Conservation (phyloP, 2,888 invertebrate species). For the Mythimna albipuncta region DNA sequence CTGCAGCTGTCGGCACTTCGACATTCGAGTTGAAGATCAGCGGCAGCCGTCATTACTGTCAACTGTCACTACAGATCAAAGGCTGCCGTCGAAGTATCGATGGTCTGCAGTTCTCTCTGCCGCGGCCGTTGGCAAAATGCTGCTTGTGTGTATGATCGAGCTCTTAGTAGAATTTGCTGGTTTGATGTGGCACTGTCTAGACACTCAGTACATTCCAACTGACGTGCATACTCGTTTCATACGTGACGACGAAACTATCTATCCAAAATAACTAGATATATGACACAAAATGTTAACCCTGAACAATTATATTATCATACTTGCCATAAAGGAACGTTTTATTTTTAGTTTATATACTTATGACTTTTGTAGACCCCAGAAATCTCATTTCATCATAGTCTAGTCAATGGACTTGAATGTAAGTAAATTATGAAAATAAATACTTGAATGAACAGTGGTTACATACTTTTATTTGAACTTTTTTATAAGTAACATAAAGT, state of each 20-base stretch:
- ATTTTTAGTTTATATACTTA: slow-evolving; percentile 63
- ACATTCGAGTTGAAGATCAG: no score
- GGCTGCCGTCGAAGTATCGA: no score
- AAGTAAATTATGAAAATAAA: slow-evolving; percentile 73
- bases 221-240: not conserved
- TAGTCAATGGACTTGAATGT: slow-evolving; percentile 78
- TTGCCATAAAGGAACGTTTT: slow-evolving; percentile 74
- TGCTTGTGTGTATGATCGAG: no score
- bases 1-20: no score
- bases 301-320: slow-evolving; percentile 69
- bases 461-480: slow-evolving; percentile 63
- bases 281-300: slow-evolving; percentile 63
- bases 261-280: slow-evolving; percentile 34
- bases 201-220: not conserved
- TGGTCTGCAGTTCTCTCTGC: no score
- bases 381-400: slow-evolving; percentile 73
- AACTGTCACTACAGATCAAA: no score
- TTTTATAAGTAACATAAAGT: not conserved
- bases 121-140: no score
- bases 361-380: slow-evolving; percentile 56
- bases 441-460: slow-evolving; percentile 64
- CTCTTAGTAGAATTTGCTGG: no score
- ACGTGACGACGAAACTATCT: slow-evolving; percentile 39
- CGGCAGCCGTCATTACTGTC: no score
- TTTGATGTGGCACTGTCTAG: no score